Percentiles rank a stretch among this genome's conserved stretches.
Conservation (phyloP, 2,888 invertebrate genomes). For the Oxycera nigricornis region DNA sequence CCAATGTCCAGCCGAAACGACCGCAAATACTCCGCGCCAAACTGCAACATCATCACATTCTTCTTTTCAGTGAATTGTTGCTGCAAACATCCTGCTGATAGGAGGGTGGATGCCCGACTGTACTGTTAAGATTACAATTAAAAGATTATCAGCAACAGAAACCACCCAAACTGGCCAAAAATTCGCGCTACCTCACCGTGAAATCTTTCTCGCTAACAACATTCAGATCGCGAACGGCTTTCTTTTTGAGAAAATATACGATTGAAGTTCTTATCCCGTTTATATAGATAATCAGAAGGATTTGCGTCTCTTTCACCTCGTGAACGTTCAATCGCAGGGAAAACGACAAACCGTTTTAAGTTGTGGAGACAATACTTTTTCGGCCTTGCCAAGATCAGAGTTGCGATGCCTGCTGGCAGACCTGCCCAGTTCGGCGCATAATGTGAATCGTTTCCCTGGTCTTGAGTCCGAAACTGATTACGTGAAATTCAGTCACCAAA, state of each 20-base stretch:
- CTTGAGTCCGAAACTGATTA: too few relatives aligned
- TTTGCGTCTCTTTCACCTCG: too few relatives aligned
- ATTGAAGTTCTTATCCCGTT: slow-evolving; percentile 89
- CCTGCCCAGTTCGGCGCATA: too few relatives aligned
- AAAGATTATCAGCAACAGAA: slow-evolving; percentile 31
- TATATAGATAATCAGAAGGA: slow-evolving; percentile 94
- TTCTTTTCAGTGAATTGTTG: slow-evolving; percentile 94
- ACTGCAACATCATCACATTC: slow-evolving; percentile 90
- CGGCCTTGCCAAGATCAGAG: too few relatives aligned
- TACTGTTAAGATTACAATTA: slow-evolving; percentile 68
- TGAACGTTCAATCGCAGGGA: too few relatives aligned
- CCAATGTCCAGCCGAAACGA: slow-evolving; percentile 71
- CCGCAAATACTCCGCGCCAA: slow-evolving; percentile 86
- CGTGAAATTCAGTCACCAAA: too few relatives aligned
- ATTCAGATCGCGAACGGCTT: slow-evolving; percentile 72
- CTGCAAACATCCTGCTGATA: slow-evolving; percentile 83
- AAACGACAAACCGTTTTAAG: too few relatives aligned
- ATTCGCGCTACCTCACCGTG: slow-evolving; percentile 66
- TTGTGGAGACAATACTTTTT: too few relatives aligned
- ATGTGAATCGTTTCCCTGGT: too few relatives aligned
- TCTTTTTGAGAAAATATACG: slow-evolving; percentile 88
- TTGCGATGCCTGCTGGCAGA: too few relatives aligned
- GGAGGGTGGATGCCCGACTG: slow-evolving; percentile 71
- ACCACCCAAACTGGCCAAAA: background rate
- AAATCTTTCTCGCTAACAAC: slow-evolving; percentile 91